phyloP scores from a whole-genome alignment of 2,888 invertebrate species.

The Iselma pallidipennis region DNA sequence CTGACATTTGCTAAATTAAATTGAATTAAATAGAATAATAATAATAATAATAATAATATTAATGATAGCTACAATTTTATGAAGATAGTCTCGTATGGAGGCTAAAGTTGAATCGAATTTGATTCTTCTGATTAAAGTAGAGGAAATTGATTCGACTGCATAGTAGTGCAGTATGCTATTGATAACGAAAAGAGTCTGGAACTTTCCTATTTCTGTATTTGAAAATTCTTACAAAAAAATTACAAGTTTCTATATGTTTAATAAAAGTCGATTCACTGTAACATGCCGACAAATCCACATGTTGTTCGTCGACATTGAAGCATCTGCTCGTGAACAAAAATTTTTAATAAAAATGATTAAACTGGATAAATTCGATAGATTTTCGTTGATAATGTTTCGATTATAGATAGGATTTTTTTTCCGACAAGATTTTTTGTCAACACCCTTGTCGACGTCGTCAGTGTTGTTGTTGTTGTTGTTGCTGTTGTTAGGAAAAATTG shows the following conservation, averaged over 20 bases:
- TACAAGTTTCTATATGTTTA: slow-evolving; percentile 1
- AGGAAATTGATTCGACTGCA: too few species aligned
- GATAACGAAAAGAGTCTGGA: background rate
- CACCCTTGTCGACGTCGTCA: background rate
- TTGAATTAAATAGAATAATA: background rate
- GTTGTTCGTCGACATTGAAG: too few species aligned
- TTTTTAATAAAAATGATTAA: too few species aligned
- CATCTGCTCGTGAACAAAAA: too few species aligned
- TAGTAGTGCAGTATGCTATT: background rate
- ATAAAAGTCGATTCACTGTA: slow-evolving; percentile 3
- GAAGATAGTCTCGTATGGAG: background rate
- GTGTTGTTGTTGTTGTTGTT: background rate
- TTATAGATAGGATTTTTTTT: background rate
- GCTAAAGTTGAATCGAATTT: background rate
- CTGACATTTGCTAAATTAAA: background rate
- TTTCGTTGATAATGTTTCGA: too few species aligned
- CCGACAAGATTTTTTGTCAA: too few species aligned
- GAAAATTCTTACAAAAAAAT: background rate
- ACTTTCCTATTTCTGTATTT: background rate
- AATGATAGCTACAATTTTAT: background rate
- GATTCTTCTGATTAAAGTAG: too few species aligned
- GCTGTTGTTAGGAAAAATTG: background rate
- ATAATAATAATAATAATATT: background rate
- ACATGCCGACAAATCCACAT: slow-evolving; percentile 9
- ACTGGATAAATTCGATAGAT: too few species aligned